Evolutionary conservation across 1,140 invertebrate genomes (phyloP).

Genomic region (Nymphalis io): DNA sequence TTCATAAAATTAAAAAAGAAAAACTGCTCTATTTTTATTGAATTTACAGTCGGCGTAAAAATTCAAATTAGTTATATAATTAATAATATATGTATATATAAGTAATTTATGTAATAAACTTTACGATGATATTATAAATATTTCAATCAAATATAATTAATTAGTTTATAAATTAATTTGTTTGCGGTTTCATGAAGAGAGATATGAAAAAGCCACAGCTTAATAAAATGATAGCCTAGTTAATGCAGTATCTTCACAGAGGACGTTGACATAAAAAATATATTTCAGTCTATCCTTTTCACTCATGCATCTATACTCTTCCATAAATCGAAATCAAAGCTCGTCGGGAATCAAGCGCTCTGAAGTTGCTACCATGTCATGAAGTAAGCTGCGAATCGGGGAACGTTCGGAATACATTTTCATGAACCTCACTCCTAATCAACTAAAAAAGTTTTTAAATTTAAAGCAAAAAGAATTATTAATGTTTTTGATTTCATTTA

Average conservation of each 20-base stretch:
- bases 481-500: background rate
- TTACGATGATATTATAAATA: slow-evolving; percentile 9
- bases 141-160: slow-evolving; percentile 25
- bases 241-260: slow-evolving; percentile 62
- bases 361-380: slow-evolving; percentile 64
- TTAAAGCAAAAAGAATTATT: background rate
- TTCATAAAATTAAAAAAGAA: slow-evolving; percentile 5
- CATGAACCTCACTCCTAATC: background rate
- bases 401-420: slow-evolving; percentile 52
- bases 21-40: background rate
- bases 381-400: slow-evolving; percentile 57
- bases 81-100: background rate
- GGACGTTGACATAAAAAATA: slow-evolving; percentile 78
- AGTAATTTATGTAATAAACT: slow-evolving; percentile 1
- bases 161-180: slow-evolving; percentile 24
- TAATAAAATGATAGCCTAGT: slow-evolving; percentile 36
- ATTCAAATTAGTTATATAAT: background rate
- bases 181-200: slow-evolving; percentile 29
- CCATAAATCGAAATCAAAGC: slow-evolving; percentile 81
- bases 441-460: background rate
- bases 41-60: background rate
- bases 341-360: slow-evolving; percentile 69
- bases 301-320: slow-evolving; percentile 66
- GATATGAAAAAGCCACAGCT: slow-evolving; percentile 36
- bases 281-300: slow-evolving; percentile 61